Evolutionary conservation across 1,140 invertebrate genomes (phyloP), one percentile per base, ranked within the genome.

Genomic region (Venustaconcha ellipsiformis): DNA sequence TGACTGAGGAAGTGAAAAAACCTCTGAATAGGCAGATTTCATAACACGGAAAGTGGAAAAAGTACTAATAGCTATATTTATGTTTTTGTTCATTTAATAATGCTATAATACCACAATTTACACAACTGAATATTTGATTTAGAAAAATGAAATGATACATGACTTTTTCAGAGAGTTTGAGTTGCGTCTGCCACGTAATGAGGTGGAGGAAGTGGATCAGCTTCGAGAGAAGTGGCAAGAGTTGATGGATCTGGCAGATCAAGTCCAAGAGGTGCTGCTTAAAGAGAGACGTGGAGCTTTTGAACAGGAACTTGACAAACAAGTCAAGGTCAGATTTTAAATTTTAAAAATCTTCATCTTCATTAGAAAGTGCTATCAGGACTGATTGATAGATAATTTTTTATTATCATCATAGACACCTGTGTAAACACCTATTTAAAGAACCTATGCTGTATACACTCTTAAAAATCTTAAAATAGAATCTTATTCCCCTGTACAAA

Each of bases 231-330:
- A 86, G 66, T 90, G 90, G 90, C 69, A 81, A 20, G 83, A 87
- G 58, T 71, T 90, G 48, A 81, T 89, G 71, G 85, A 88, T 66
- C 78, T 89, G 56, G 88, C 89, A 14, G 89, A 90, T 15, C 80
- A 84, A 68, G 87, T 89, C 13, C 67, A 88, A 71, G 81, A 86
- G 30, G 80, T 83, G 37, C 82, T 90, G 20, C 78, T 90, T n/a
- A 89, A 88, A 76, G 88, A 90, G 67, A 83, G 87, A 70, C 66
- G 90, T 58, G 85, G 84, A 64, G 81, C 86, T 20, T 89, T 90
- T 83, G 88, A 90, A 77, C 89, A 90, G 77, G 89, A 90, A 79
- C 82, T 90, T 30, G 89, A 90, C 78, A 90, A 90, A 80, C 89
- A 90, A 86, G 86, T 90, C 68, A 90, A 90, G 86, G 88, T 89